These are phyloP conservation scores for Cinclus mexicanus DNA, from an alignment of 2,113 vertebrate genomes.

Conservation along the genomic window DNA sequence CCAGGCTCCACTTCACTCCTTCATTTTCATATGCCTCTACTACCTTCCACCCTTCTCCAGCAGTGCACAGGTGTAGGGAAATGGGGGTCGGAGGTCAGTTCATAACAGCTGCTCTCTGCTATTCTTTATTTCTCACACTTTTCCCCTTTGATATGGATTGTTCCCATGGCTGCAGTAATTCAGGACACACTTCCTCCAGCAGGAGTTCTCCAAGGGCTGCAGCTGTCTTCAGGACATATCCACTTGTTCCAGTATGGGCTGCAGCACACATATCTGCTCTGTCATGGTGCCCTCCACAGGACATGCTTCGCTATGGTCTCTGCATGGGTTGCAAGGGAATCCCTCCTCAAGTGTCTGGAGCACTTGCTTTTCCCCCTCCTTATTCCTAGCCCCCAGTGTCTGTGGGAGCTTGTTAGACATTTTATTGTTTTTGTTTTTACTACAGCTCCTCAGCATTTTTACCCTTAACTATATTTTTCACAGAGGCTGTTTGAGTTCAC, in stretches of 20 bases:
- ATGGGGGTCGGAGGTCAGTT: neutral
- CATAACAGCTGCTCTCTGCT: neutral
- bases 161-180: neutral
- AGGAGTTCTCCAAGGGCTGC: neutral
- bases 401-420: neutral
- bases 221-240: neutral
- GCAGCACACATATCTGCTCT: fast-evolving
- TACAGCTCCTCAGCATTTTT: neutral
- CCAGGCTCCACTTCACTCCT: neutral
- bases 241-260: neutral
- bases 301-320: neutral
- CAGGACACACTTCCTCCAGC: neutral
- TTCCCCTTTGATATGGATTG: fast-evolving
- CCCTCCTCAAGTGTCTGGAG: neutral
- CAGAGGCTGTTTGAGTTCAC: neutral
- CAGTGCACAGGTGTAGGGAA: fast-evolving
- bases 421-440: neutral
- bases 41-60: neutral
- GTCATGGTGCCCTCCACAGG: too few relatives aligned
- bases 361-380: neutral
- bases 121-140: neutral
- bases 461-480: neutral
- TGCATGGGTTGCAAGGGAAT: neutral
- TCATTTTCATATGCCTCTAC: neutral
- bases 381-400: neutral